Evolutionary conservation across 2,113 vertebrate species (phyloP).

Genomic region (Chloebia gouldiae): DNA sequence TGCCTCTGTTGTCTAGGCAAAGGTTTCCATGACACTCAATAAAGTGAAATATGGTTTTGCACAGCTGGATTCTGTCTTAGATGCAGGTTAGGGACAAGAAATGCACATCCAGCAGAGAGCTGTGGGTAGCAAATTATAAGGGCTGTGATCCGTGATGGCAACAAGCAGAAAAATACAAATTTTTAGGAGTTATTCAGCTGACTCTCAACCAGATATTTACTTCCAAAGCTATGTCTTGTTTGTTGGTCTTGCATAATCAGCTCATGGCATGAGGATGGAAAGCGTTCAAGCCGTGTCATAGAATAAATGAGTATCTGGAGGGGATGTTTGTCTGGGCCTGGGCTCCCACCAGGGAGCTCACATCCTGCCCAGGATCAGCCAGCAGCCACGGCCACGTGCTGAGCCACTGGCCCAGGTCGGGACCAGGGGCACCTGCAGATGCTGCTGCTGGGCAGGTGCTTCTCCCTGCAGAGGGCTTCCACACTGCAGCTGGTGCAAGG

Average conservation of each 20-base stretch:
- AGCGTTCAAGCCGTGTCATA: neutral
- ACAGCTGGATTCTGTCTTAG: conserved; percentile 52
- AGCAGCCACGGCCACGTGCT: neutral
- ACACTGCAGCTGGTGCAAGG: neutral
- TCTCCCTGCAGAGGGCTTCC: neutral
- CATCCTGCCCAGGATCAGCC: rapidly evolving
- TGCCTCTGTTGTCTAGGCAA: conserved; percentile 56
- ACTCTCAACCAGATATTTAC: conserved; percentile 5
- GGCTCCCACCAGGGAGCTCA: neutral
- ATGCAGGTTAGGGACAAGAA: conserved; percentile 43
- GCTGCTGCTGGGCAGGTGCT: neutral
- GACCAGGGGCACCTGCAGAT: neutral
- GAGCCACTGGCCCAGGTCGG: neutral
- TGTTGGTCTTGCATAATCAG: neutral
- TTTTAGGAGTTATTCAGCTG: conserved; percentile 10
- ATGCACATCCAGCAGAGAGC: conserved; percentile 22
- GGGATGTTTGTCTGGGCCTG: neutral
- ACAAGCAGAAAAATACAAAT: conserved; percentile 36
- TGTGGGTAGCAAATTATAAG: conserved; percentile 25
- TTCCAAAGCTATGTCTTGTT: neutral
- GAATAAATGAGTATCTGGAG: neutral
- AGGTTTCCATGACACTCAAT: conserved; percentile 62
- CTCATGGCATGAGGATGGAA: neutral
- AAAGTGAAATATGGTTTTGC: conserved; percentile 50
- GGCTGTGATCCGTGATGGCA: neutral